Conservation (phyloP, 1,140 invertebrate genomes). For the Harpegnathos saltator region DNA sequence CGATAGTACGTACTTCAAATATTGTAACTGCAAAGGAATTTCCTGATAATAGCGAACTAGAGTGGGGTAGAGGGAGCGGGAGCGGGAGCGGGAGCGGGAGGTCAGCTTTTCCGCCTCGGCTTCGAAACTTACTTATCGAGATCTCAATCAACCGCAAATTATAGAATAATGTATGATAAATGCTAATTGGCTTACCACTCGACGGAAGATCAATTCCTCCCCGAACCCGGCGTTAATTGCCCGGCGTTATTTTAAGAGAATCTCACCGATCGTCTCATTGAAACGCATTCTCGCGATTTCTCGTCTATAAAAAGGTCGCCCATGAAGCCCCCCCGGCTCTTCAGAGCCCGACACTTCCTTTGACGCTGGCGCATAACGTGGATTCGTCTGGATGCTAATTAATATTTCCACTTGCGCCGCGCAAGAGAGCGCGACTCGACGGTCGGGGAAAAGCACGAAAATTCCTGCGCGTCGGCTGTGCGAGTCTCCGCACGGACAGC, state of each 20-base stretch:
- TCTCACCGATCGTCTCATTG: slow-evolving; percentile 33
- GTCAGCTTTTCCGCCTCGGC: too few species aligned
- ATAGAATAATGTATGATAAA: not conserved
- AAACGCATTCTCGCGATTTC: not conserved
- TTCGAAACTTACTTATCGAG: not conserved
- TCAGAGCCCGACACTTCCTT: slow-evolving; percentile 24
- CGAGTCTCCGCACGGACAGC: not conserved
- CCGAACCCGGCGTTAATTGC: slow-evolving; percentile 18
- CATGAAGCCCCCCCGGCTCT: slow-evolving; percentile 13
- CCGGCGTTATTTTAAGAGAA: slow-evolving; percentile 10
- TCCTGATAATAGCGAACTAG: not conserved
- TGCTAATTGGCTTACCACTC: not conserved
- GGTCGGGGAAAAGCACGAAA: slow-evolving; percentile 12
- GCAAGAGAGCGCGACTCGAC: slow-evolving; percentile 30
- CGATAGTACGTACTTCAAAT: slow-evolving; percentile 13
- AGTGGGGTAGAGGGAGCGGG: too few species aligned
- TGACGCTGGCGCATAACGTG: slow-evolving; percentile 9
- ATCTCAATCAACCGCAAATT: not conserved
- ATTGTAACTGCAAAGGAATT: not conserved
- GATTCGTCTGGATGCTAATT: slow-evolving; percentile 43
- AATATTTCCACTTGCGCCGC: slow-evolving; percentile 49
- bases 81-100: too few species aligned
- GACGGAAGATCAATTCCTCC: too few species aligned
- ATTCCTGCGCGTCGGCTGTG: not conserved
- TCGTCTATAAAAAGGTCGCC: not conserved